Evolutionary conservation across 2,888 invertebrate species (phyloP).

Genomic region (Ormyrus labotus): DNA sequence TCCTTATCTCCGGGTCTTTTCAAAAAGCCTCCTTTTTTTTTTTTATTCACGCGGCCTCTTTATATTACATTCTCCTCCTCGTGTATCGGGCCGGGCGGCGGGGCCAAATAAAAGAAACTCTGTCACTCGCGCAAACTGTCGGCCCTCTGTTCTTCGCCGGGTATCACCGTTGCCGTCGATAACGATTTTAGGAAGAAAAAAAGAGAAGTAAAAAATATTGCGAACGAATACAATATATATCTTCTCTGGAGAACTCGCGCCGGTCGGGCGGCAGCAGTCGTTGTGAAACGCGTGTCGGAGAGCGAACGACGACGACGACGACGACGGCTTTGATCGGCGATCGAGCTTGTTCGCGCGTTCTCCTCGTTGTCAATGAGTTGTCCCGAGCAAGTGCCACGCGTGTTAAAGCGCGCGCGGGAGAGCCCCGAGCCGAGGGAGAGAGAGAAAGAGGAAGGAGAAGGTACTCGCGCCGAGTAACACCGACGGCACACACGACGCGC

Average conservation of each 20-base stretch:
- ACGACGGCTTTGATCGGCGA: slow-evolving; percentile 17
- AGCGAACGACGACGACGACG: background rate
- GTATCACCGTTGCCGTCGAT: no score
- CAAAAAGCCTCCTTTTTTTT: no score
- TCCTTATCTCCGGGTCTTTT: slow-evolving; percentile 2
- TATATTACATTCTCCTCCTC: slow-evolving; percentile 32
- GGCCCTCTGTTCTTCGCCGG: no score
- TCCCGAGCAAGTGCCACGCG: slow-evolving; percentile 59
- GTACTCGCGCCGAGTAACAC: slow-evolving; percentile 12
- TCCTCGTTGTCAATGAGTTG: slow-evolving; percentile 61
- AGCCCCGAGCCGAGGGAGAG: background rate
- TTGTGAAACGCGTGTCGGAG: no score
- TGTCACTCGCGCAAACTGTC: background rate
- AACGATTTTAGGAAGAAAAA: no score
- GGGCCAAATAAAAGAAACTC: background rate
- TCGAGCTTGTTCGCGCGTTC: slow-evolving; percentile 35
- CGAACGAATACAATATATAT: no score
- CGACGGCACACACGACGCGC: no score
- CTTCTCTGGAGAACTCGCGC: no score
- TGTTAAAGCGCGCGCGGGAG: slow-evolving; percentile 58
- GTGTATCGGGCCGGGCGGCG: background rate
- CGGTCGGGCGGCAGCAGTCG: no score
- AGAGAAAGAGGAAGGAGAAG: slow-evolving; percentile 40
- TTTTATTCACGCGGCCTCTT: background rate
- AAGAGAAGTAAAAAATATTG: no score